phyloP scores from a whole-genome alignment of 2,888 invertebrate species.

The Malthinus seriepunctatus region DNA sequence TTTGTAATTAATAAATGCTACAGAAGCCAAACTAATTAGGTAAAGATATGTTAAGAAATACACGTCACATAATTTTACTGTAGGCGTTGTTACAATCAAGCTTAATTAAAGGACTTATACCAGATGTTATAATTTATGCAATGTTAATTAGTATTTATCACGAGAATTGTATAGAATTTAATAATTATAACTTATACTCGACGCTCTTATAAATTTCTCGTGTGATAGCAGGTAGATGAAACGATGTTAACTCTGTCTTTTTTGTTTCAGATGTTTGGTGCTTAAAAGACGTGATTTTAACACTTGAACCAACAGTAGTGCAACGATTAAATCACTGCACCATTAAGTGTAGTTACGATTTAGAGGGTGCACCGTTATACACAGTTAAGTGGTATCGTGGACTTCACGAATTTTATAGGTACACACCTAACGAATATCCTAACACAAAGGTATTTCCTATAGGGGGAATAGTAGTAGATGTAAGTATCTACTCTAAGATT shows the following conservation, averaged over 20 bases:
- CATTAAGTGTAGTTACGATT: slow-evolving; percentile 74
- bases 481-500: slow-evolving; percentile 58
- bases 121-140: no score
- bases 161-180: no score
- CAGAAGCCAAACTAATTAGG: no score
- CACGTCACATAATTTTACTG: no score
- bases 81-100: no score
- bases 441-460: slow-evolving; percentile 73
- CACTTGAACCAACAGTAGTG: slow-evolving; percentile 71
- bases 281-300: slow-evolving; percentile 70
- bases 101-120: no score
- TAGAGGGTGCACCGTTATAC: slow-evolving; percentile 76
- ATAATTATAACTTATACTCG: no score
- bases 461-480: slow-evolving; percentile 78
- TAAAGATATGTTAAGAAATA: no score
- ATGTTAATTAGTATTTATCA: no score
- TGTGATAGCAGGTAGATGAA: not conserved
- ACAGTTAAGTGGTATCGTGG: slow-evolving; percentile 88
- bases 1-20: no score
- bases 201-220: no score
- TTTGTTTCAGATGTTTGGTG: slow-evolving; percentile 63
- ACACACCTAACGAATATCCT: slow-evolving; percentile 74
- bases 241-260: not conserved
- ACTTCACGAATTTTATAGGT: slow-evolving; percentile 81
- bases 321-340: slow-evolving; percentile 71